Evolutionary conservation across 2,888 invertebrate species (phyloP).

Genomic region (Gymnoscelis rufifasciata): DNA sequence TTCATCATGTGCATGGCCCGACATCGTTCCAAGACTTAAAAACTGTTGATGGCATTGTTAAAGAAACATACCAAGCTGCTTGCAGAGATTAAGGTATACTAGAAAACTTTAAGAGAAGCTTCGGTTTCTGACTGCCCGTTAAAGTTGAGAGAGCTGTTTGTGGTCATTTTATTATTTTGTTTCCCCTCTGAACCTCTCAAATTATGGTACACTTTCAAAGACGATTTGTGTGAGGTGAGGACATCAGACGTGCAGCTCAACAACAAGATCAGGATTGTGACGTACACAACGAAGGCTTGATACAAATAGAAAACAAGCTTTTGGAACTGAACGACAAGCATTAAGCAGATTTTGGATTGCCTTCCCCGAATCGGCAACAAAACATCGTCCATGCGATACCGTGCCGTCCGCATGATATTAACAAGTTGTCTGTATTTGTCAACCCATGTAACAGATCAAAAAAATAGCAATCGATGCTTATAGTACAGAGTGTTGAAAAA

Average conservation of each 20-base stretch:
- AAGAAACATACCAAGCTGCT: conserved; percentile 29
- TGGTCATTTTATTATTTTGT: conserved; percentile 2
- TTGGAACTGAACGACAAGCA: neutral
- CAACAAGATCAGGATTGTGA: neutral
- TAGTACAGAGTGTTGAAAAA: neutral
- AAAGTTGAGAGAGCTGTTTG: conserved; percentile 5
- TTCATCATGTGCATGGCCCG: conserved; percentile 27
- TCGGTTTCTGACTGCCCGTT: neutral
- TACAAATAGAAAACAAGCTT: neutral
- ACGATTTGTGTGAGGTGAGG: conserved; percentile 1
- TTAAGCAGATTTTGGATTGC: neutral
- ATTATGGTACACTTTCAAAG: conserved; percentile 5
- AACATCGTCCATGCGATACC: neutral
- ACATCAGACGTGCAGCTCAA: conserved; percentile 14
- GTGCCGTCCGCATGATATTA: neutral
- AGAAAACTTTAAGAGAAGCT: conserved; percentile 22
- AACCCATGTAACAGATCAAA: neutral
- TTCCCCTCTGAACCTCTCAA: conserved; percentile 1
- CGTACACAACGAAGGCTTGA: neutral
- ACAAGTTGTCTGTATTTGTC: neutral
- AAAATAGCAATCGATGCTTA: neutral
- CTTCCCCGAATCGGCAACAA: neutral
- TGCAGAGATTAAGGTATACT: conserved; percentile 33
- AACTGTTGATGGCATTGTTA: conserved; percentile 19
- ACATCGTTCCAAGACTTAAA: conserved; percentile 27